Base-by-base conservation (phyloP, 2,113 vertebrate genomes). In the Stegastes partitus region DNA sequence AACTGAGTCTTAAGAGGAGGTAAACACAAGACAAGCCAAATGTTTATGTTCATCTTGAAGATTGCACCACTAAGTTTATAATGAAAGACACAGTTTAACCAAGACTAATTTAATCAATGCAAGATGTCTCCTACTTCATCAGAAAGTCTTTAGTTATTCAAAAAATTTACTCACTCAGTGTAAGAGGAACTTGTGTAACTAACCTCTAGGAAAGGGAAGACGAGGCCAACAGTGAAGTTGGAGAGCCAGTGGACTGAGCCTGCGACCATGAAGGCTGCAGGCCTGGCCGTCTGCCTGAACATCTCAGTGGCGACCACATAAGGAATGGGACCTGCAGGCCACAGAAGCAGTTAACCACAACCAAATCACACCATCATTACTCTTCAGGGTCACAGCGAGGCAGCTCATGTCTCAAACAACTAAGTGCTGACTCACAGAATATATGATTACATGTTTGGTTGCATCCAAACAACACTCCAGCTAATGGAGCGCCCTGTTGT, bases 181-280 rank as follows among this genome's bases (percentile, higher is more conserved):
- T 28, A 5, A 47, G 39, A 18, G 0, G 0, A 68, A 34, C 0
- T 55, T 75, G 68, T 74, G 74, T 1, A 4, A 90, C 95, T 93
- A 47, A 99, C 98, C 94, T 97, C 95, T 47, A 99, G 93, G 89
- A 97, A 99, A 3, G 95, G 96, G 79, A 99, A 99, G 57, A 98
- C 2, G 0, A 98, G 91, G 3, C 98, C 98, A 55, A 99, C 96
- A 0, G 92, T 74, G 92, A 99, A 99, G 93, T 99, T 99, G 81
- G 90, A 96, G 0, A 99, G 87, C 98, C 98, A 99, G 90, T 99
- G 98, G 51, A 98, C 95, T 0, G 94, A 96, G 5, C 98, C 98
- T 0, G 94, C 97, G 11, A 99, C 94, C 97, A 98, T 98, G 94
- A 95, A 99, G 0, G 98, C 98, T 0, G 97, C 91, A 0, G 98